Percentiles rank a stretch among this genome's conserved stretches.
Conservation (phyloP, 2,797 vertebrate species). For the Myiotriccus ornatus region DNA sequence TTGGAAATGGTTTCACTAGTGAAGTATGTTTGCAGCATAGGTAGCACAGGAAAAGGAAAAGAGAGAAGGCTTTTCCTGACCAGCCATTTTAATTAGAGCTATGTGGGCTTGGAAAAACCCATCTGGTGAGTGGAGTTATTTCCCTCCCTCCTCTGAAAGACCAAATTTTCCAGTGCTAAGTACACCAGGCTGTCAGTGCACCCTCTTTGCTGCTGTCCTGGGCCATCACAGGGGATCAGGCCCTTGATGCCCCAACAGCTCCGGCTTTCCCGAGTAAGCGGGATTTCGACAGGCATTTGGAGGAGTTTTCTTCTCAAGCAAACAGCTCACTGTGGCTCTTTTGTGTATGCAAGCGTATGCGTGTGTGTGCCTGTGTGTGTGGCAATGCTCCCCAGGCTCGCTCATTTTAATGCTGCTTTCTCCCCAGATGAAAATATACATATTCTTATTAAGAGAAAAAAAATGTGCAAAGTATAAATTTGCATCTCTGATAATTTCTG, state of each 20-base stretch:
- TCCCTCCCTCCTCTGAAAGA: not conserved
- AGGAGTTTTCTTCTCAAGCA: not conserved
- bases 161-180: not conserved
- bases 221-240: not conserved
- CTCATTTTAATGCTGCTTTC: conserved; percentile 50
- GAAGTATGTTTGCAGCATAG: not conserved
- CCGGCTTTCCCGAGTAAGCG: fast-evolving
- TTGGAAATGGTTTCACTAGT: not conserved
- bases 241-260: fast-evolving
- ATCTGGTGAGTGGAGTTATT: not conserved
- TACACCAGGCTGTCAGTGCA: fast-evolving
- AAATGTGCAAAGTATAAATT: conserved; percentile 43
- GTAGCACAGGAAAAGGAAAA: conserved; percentile 31
- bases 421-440: conserved; percentile 59
- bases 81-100: conserved; percentile 42
- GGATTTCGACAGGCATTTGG: fast-evolving
- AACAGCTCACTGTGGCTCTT: not conserved
- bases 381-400: conserved; percentile 19
- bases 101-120: not conserved
- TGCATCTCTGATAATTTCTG: conserved; percentile 46
- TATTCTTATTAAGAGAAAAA: conserved; percentile 59
- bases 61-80: conserved; percentile 44
- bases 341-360: not conserved
- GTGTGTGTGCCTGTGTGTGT: not conserved
- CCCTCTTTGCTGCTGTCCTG: fast-evolving